These are phyloP conservation scores for Paracanthobrama guichenoti DNA, from an alignment of 2,113 vertebrate species.

Conservation along the genomic window DNA sequence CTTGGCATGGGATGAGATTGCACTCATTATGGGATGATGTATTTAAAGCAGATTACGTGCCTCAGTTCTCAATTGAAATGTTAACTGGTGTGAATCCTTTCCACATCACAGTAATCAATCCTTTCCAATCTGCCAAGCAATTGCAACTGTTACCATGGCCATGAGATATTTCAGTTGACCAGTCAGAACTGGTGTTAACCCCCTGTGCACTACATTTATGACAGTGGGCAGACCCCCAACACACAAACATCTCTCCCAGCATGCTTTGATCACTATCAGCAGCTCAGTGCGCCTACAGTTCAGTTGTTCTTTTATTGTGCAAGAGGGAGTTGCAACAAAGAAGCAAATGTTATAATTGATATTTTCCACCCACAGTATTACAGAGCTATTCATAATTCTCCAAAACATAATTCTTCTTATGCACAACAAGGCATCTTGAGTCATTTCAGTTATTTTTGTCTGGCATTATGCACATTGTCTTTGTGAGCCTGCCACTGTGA, in stretches of 20 bases:
- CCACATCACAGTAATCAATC: background rate
- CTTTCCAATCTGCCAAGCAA: background rate
- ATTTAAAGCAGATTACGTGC: conserved; percentile 37
- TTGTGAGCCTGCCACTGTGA: conserved; percentile 8
- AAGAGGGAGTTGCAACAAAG: background rate
- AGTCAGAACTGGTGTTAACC: background rate
- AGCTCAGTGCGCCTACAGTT: background rate
- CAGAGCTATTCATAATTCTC: background rate
- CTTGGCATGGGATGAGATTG: conserved; percentile 24
- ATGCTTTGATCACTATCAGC: background rate
- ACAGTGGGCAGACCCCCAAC: background rate
- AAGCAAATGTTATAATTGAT: background rate
- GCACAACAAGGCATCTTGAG: background rate
- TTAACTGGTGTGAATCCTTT: conserved; percentile 1
- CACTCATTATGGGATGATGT: conserved; percentile 28
- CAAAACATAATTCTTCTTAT: background rate
- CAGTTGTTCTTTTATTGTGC: background rate
- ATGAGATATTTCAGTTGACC: background rate
- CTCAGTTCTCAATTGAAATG: conserved; percentile 19
- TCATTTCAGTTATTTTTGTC: background rate
- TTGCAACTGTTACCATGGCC: background rate
- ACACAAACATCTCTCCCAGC: background rate
- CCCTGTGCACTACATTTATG: background rate
- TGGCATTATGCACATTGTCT: background rate
- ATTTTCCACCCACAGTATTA: background rate